Base-by-base conservation (phyloP, 2,888 invertebrate species). In the Cheiracanthium punctorium region DNA sequence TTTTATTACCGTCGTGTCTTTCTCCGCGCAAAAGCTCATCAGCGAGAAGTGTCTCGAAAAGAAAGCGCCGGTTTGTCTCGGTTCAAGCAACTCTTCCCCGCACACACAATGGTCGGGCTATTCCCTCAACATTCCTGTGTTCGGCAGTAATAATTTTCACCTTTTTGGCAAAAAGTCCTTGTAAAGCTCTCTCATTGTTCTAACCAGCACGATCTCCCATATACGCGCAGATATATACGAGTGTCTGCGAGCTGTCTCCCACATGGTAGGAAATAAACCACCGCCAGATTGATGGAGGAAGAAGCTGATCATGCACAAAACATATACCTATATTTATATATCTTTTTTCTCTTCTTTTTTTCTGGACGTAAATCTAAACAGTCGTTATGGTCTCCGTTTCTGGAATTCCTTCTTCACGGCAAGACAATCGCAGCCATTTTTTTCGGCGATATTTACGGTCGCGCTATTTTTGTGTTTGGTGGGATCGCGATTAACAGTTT, bases 151-250 rank as follows among this genome's bases (percentile, higher is more conserved):
- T 69, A 69, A 69, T 33, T 69, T 33, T 20, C n/a, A 5, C 33
- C 7, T n/a, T n/a, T 69, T 37, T n/a, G n/a, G 67, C 33, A 69
- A 24, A 33, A 69, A n/a, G 81, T 69, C 81, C 74, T 81, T 81
- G 73, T 71, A 17, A 14, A 20, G 14, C 43, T 71, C 69, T 67
- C 43, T 71, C 69, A 73, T 80, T 73, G 73, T 80, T 73, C 65
- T n/a, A 72, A 28, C 33, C 7, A 37, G 65, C 80, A 80, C 72
- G 72, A 80, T 52, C 29, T 43, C 67, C n/a, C n/a, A n/a, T n/a
- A 67, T 32, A 30, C 30, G 30, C 30, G n/a, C 17, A 10, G 17
- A 12, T 67, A 67, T 70, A 24, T 71, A 14, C 28, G 71, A 71
- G 14, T 24, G 71, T 71, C 71, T 71, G 41, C 17, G 17, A 12